These are phyloP conservation scores for Phasianus colchicus DNA, from an alignment of 2,113 vertebrate genomes.

Conservation along the genomic window DNA sequence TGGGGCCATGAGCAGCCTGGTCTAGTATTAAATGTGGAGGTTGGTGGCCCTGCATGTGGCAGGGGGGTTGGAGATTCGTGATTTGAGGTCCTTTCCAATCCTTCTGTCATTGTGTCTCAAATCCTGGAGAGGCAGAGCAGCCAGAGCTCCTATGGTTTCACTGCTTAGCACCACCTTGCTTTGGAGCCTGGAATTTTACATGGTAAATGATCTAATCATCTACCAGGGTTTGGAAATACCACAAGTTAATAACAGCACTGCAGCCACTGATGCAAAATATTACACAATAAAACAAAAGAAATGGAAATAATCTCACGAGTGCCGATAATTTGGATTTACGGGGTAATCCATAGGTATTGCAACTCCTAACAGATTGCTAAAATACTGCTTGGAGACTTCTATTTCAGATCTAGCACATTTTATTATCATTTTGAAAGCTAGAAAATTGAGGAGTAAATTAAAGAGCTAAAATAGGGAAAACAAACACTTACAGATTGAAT, in stretches of 20 bases:
- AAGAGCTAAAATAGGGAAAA: constrained; percentile 64
- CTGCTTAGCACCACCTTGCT: constrained; percentile 12
- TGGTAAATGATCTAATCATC: constrained; percentile 68
- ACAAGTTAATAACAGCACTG: constrained; percentile 47
- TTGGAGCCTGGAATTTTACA: constrained; percentile 27
- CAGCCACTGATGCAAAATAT: constrained; percentile 57
- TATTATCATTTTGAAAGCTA: constrained; percentile 49
- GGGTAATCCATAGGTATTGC: constrained; percentile 64
- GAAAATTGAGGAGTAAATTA: constrained; percentile 69
- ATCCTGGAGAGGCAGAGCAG: neutral
- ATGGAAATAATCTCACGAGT: constrained; percentile 67
- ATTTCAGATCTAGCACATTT: constrained; percentile 54
- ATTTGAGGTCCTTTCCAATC: no score
- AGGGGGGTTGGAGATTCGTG: no score
- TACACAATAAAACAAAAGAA: constrained; percentile 72
- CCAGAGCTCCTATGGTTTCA: neutral
- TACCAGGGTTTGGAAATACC: constrained; percentile 38
- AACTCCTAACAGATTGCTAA: constrained; percentile 65
- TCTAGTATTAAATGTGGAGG: no score
- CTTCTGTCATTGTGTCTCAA: neutral
- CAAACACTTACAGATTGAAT: constrained; percentile 63
- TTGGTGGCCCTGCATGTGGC: no score
- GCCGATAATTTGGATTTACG: constrained; percentile 70
- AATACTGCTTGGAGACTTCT: constrained; percentile 52
- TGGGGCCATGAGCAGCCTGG: no score